Evolutionary conservation across 2,888 invertebrate genomes (phyloP).

Genomic region (Campaea margaritaria): DNA sequence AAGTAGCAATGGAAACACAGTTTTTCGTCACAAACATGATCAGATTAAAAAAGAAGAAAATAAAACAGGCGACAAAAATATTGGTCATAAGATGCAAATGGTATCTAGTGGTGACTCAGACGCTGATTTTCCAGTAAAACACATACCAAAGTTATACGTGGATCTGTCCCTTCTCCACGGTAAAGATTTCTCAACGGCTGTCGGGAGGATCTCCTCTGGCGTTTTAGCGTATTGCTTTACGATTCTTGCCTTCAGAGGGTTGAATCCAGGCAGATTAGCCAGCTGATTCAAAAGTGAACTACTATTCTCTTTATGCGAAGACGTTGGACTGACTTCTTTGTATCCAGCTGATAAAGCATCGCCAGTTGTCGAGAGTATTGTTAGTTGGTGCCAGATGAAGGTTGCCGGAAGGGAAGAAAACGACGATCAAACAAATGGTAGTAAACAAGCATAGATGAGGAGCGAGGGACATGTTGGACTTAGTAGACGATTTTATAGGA

Average conservation of each 20-base stretch:
- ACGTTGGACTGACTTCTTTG: conserved; percentile 84
- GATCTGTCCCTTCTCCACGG: conserved; percentile 93
- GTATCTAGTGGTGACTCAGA: conserved; percentile 54
- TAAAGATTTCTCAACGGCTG: conserved; percentile 92
- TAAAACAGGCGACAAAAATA: conserved; percentile 43
- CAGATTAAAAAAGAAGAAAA: neutral
- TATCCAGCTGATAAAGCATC: conserved; percentile 77
- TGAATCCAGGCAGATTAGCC: conserved; percentile 88
- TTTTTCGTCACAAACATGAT: neutral
- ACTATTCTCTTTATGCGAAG: conserved; percentile 87
- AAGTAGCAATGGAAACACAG: neutral
- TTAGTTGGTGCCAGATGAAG: conserved; percentile 81
- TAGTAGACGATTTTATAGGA: neutral
- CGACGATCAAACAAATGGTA: conserved; percentile 79
- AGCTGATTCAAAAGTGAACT: conserved; percentile 89
- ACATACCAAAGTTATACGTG: conserved; percentile 90
- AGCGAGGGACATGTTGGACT: conserved; percentile 44
- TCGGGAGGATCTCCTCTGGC: conserved; percentile 87
- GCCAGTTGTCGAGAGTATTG: conserved; percentile 75
- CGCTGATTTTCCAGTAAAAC: conserved; percentile 61
- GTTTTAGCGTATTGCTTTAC: conserved; percentile 88
- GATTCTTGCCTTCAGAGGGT: conserved; percentile 88
- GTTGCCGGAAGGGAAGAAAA: conserved; percentile 84
- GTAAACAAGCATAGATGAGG: conserved; percentile 70
- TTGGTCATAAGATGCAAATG: conserved; percentile 63